phyloP scores from a whole-genome alignment of 2,113 vertebrate species.

The Oryctolagus cuniculus region DNA sequence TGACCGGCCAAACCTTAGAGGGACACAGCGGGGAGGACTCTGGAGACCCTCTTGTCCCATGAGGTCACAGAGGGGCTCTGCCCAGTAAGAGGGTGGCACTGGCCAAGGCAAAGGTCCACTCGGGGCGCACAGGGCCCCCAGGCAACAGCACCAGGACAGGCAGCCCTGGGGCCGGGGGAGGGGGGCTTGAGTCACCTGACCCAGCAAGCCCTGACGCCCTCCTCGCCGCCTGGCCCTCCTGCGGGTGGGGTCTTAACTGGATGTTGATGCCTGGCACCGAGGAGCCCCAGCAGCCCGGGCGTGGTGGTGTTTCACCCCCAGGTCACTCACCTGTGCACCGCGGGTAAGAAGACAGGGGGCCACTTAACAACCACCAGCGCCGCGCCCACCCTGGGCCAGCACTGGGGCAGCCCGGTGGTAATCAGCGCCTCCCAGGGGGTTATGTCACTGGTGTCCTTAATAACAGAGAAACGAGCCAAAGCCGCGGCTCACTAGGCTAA shows the following conservation, averaged over 20 bases:
- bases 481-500: no score
- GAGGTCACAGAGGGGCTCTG: neutral
- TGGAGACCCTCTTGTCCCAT: neutral
- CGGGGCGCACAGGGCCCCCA: neutral
- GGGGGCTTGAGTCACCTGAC: no score
- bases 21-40: neutral
- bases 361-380: fast-evolving
- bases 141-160: neutral
- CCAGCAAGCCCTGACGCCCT: neutral
- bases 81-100: neutral
- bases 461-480: neutral
- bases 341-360: no score
- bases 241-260: neutral
- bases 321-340: no score
- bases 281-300: no score
- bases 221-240: neutral
- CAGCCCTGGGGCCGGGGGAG: no score
- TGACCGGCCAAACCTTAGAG: fast-evolving
- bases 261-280: neutral
- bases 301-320: no score
- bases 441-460: neutral
- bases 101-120: fast-evolving
- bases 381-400: fast-evolving
- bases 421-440: no score
- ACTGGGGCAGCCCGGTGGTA: no score